A percentile compares a stretch with the other conserved stretches of the same genome.
Conservation (phyloP, 2,113 vertebrate species). For the Muntiacus muntjak region DNA sequence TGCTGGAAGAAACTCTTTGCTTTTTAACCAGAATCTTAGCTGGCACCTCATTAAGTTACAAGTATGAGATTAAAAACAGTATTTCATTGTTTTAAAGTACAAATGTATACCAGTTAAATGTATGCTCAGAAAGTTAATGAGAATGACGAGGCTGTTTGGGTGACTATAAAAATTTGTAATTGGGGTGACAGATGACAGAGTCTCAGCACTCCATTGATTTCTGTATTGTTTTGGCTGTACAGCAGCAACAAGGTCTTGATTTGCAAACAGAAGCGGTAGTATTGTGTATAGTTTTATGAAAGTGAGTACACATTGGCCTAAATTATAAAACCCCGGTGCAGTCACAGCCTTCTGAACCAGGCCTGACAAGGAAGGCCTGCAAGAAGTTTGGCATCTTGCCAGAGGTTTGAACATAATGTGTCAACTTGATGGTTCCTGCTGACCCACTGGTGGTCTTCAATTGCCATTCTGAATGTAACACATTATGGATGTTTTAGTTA, state of each 20-base stretch:
- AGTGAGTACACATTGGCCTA: not conserved
- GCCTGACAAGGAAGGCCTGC: not conserved
- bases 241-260: not conserved
- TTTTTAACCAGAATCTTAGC: constrained; percentile 32
- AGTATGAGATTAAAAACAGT: not conserved
- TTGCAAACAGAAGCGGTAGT: not conserved
- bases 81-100: not conserved
- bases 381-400: not conserved
- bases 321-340: not conserved
- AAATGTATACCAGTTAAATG: not conserved
- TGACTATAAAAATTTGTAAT: not conserved
- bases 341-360: not conserved
- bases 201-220: not conserved
- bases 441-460: not conserved
- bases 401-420: not conserved
- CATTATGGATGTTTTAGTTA: not conserved
- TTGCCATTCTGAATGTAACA: not conserved
- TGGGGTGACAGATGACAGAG: not conserved
- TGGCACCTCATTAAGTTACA: constrained; percentile 5
- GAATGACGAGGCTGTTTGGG: not conserved
- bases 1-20: not conserved
- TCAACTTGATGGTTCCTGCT: not conserved
- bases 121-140: not conserved
- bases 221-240: not conserved
- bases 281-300: not conserved